Evolutionary conservation across 37 sponge, comb jelly and placozoan genomes (phyloP), one percentile per base, ranked within the genome.

Genomic region (Beroe forskalii): DNA sequence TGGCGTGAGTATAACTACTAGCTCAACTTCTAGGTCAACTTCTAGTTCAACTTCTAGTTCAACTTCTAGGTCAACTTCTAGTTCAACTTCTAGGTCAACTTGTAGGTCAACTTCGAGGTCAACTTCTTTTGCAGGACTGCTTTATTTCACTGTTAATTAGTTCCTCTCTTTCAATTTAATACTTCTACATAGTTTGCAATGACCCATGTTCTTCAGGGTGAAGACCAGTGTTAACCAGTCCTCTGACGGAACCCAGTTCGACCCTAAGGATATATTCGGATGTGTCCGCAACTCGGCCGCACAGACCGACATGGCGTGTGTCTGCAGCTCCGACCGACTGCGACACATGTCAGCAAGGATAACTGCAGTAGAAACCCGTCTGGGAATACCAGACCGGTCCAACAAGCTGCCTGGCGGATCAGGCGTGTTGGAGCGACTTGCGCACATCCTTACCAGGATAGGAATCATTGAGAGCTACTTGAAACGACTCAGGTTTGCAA

Each of bases 301-400:
- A 3, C 86, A 80, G 22, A 80, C 86, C 4, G 86, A 80, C n/a
- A 20, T 80, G 35, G 44, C 86, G 0, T 80, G 86, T 80, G 86
- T 80, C n/a, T 80, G 86, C 27, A 44, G 55, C 30, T 44, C 86
- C 0, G 86, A 80, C 28, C 1, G 86, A 43, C 27, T 80, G 55
- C 40, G 30, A 44, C 28, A 80, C 55, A 32, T 80, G 24, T 41
- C 86, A 12, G 37, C 25, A 12, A 17, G 86, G 9, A 44, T 80
- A n/a, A 80, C 48, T 4, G 30, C 35, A 24, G 40, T 80, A 6
- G 86, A 80, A 25, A 32, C 28, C 22, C 1, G 55, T 14, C 86
- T 80, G 0, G 40, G n/a, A 12, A n/a, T 80, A 19, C 86, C 20
- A 48, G 86, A 69, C 19, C 28, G 72, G 32, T 69, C 86, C 17